Evolutionary conservation across 2,113 vertebrate species (phyloP), one percentile per base, ranked within the genome.

Genomic region (Diglossa brunneiventris): DNA sequence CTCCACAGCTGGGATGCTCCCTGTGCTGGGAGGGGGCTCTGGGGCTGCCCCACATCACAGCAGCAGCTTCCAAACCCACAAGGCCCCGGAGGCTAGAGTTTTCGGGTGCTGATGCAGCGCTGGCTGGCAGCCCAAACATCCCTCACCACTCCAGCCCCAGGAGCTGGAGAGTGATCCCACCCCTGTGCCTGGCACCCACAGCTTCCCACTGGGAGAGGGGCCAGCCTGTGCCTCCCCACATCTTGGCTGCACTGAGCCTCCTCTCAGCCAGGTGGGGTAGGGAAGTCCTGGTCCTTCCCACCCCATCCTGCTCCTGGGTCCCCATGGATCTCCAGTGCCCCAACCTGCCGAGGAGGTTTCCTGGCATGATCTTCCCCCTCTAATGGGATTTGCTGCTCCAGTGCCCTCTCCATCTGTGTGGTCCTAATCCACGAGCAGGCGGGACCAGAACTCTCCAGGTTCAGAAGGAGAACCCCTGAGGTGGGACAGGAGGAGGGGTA

Each of bases 191-290:
- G 85, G 86, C 63, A 85, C 53, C 78, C 78, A 7, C 5, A 0
- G 56, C 83, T 52, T 39, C 67, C 62, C 28, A 0, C 44, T 23
- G 64, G 44, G 59, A 11, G 1, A 28, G 52, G 23, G 14, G 27
- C 52, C 75, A 42, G 18, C 42, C 27, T 7, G 2, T 14, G 47
- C n/a, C 27, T 33, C 30, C n/a, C 69, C 55, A 55, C 37, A 23
- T 42, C 52, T 18, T 0, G 1, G 24, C 74, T 11, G 37, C 22
- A 14, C 28, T 0, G 0, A 11, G 13, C 33, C 15, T 47, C 30
- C 41, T 46, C 46, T 50, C 0, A 0, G 15, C 27, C 62, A 15
- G 52, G 1, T 14, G 52, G 62, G 28, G 20, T 1, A 4, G 42
- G 39, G 26, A n/a, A 44, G 9, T 3, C 30, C 7, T 13, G 8